These are phyloP conservation scores for Megathymus violae DNA, from an alignment of 1,140 invertebrate species.

Conservation along the genomic window DNA sequence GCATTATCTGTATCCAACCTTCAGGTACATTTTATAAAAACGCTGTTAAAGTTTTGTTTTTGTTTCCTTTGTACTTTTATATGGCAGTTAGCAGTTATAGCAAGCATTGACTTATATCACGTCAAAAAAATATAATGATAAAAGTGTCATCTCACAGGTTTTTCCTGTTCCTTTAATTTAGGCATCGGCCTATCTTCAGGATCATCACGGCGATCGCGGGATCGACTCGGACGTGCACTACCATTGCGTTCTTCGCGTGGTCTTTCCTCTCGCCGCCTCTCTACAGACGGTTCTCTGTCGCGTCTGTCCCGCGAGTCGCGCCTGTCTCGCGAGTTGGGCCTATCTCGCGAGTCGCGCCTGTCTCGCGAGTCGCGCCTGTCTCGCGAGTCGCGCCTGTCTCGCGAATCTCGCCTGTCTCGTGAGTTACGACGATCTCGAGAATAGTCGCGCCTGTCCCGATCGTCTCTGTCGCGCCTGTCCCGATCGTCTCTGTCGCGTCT, in stretches of 20 bases:
- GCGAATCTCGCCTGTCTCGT: constrained; percentile 20
- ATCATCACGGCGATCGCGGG: constrained; percentile 62
- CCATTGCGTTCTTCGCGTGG: constrained; percentile 47
- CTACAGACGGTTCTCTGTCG: constrained; percentile 36
- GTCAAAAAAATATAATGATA: constrained; percentile 18
- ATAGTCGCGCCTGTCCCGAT: constrained; percentile 27
- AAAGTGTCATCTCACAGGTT: constrained; percentile 84
- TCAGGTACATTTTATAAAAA: no score
- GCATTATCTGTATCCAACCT: no score
- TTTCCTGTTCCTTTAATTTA: constrained; percentile 86
- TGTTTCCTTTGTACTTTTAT: no score
- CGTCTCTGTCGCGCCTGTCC: constrained; percentile 47
- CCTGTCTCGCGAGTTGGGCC: constrained; percentile 6
- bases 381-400: constrained; percentile 16
- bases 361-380: constrained; percentile 6
- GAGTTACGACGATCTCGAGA: constrained; percentile 39
- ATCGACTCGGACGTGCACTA: constrained; percentile 47
- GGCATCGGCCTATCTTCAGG: constrained; percentile 82
- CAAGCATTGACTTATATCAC: no score
- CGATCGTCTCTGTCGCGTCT: constrained; percentile 29
- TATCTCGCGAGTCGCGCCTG: constrained; percentile 30
- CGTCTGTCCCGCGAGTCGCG: constrained; percentile 35
- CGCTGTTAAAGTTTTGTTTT: no score
- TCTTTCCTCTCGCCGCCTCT: constrained; percentile 32
- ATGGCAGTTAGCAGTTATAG: no score